These are phyloP conservation scores for Tetrax tetrax DNA, from an alignment of 2,113 vertebrate genomes.

Conservation along the genomic window DNA sequence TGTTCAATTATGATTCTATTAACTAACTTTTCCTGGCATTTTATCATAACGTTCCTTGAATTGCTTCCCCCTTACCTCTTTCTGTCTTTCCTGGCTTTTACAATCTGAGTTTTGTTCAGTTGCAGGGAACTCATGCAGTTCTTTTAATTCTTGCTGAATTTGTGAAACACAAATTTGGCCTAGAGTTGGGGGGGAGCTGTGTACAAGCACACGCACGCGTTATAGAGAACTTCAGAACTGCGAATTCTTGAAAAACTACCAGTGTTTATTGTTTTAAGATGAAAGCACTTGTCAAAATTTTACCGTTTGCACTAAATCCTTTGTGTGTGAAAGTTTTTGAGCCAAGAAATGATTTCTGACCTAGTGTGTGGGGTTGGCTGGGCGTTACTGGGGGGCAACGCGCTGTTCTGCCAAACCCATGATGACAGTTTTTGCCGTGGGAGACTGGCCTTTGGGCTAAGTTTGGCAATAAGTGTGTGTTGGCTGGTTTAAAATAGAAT, in stretches of 20 bases:
- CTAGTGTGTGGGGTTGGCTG: rapidly evolving
- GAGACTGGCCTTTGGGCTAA: neutral
- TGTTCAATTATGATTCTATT: neutral
- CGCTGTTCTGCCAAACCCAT: neutral
- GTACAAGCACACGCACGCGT: neutral
- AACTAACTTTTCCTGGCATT: neutral
- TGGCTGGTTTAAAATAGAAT: neutral
- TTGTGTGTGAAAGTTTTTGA: neutral
- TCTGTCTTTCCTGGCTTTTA: neutral
- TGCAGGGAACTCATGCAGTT: neutral
- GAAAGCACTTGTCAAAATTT: neutral
- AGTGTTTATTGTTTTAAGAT: neutral
- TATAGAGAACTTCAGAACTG: neutral
- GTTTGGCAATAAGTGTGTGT: neutral
- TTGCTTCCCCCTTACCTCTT: neutral
- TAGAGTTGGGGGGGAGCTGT: neutral
- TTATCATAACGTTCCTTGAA: neutral
- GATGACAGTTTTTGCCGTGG: rapidly evolving
- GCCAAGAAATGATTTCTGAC: neutral
- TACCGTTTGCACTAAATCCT: neutral
- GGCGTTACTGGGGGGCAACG: neutral
- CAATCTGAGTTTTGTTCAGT: neutral
- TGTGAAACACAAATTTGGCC: neutral
- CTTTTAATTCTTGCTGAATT: neutral
- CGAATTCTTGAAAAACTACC: neutral